phyloP scores from a whole-genome alignment of 2,888 invertebrate species.

The Cheilosia pagana region DNA sequence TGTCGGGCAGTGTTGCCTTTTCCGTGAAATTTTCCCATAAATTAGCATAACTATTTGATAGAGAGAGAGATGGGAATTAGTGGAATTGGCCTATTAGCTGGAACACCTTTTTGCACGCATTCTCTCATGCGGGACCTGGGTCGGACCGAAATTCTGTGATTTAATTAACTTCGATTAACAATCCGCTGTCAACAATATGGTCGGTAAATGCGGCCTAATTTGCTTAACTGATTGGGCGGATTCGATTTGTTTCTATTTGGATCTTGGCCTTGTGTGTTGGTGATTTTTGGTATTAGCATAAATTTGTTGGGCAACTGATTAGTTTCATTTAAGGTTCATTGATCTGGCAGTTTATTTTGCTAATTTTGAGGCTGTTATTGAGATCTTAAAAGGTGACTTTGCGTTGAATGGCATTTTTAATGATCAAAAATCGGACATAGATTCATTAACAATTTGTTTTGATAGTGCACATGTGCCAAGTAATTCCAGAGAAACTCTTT shows the following conservation, averaged over 20 bases:
- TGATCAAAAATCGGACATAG: too few species aligned
- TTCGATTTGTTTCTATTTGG: background rate
- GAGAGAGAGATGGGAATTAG: slow-evolving; percentile 33
- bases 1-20: slow-evolving; percentile 34
- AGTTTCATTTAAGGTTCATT: too few species aligned
- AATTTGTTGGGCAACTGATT: too few species aligned
- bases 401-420: too few species aligned
- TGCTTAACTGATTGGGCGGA: slow-evolving; percentile 30
- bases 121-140: background rate
- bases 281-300: too few species aligned
- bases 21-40: slow-evolving; percentile 56
- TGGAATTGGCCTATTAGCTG: slow-evolving; percentile 49
- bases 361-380: too few species aligned
- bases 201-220: slow-evolving; percentile 10
- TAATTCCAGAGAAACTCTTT: too few species aligned
- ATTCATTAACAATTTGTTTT: too few species aligned
- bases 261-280: background rate
- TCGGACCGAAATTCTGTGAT: slow-evolving; percentile 2
- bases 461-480: too few species aligned
- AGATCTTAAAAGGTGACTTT: too few species aligned
- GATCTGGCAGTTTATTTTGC: too few species aligned
- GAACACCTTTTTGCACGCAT: slow-evolving; percentile 47
- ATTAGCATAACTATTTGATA: slow-evolving; percentile 41
- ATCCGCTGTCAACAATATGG: slow-evolving; percentile 4
- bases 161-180: slow-evolving; percentile 36